phyloP scores from a whole-genome alignment of 2,888 invertebrate genomes.

The Callosobruchus maculatus region DNA sequence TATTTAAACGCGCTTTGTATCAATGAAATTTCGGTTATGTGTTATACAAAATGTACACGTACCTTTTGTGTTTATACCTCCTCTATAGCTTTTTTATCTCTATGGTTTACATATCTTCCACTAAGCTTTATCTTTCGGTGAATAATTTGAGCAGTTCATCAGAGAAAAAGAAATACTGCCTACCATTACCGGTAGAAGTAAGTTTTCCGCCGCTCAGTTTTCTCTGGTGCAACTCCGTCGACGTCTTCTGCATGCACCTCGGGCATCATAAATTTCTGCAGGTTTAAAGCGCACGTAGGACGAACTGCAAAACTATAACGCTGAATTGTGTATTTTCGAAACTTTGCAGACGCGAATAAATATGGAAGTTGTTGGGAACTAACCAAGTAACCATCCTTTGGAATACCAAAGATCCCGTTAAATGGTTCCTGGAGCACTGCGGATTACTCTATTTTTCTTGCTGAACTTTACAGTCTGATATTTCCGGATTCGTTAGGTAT shows the following conservation, averaged over 20 bases:
- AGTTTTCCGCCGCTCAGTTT: neutral
- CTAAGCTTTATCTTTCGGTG: too few relatives aligned
- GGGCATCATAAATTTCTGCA: neutral
- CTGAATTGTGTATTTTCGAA: neutral
- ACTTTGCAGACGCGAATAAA: neutral
- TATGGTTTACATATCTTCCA: too few relatives aligned
- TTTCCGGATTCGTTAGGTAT: too few relatives aligned
- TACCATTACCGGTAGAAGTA: neutral
- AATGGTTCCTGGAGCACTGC: neutral
- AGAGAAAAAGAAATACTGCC: neutral
- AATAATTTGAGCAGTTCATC: neutral
- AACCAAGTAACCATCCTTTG: neutral
- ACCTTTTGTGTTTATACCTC: too few relatives aligned
- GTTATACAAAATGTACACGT: too few relatives aligned
- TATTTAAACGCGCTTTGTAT: too few relatives aligned
- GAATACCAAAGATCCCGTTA: neutral
- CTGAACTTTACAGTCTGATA: too few relatives aligned
- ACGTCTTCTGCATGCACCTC: neutral
- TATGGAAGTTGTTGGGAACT: neutral
- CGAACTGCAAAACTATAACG: neutral
- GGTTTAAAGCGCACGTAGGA: neutral
- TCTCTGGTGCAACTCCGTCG: neutral
- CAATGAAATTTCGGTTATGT: too few relatives aligned
- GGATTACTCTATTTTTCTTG: too few relatives aligned
- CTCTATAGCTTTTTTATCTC: too few relatives aligned